Conservation (phyloP, 2,888 invertebrate genomes). For the Liodrosophila aerea region DNA sequence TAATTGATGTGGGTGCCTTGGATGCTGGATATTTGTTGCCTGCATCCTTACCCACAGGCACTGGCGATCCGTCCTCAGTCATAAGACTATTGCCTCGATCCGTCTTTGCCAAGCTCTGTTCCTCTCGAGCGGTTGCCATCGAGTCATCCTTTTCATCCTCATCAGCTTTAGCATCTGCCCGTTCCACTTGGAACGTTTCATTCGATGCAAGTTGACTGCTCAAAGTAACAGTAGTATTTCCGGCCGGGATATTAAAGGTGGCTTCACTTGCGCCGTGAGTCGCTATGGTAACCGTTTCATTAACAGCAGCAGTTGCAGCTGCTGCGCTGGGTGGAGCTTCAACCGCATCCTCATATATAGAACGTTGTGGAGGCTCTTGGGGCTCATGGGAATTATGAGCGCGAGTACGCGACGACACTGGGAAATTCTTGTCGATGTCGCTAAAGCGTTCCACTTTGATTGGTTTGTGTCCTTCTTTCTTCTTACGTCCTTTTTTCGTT, state of each 20-base stretch:
- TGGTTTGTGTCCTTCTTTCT: constrained; percentile 70
- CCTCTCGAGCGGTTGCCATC: constrained; percentile 68
- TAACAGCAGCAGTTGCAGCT: constrained; percentile 17
- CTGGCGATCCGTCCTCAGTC: constrained; percentile 80
- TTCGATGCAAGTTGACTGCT: constrained; percentile 15
- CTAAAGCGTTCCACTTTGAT: constrained; percentile 81
- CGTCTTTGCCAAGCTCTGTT: constrained; percentile 43
- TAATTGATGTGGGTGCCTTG: constrained; percentile 40
- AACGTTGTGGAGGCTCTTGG: constrained; percentile 50
- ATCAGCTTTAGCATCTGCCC: neutral
- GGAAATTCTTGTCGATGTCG: constrained; percentile 55
- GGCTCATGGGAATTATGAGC: constrained; percentile 28
- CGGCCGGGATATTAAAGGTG: constrained; percentile 28
- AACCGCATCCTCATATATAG: constrained; percentile 83
- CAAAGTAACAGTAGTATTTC: constrained; percentile 29
- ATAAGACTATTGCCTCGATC: constrained; percentile 69
- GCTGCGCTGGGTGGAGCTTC: constrained; percentile 42
- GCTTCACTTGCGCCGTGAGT: too few relatives aligned
- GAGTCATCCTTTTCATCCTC: constrained; percentile 48
- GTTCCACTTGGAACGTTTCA: constrained; percentile 55
- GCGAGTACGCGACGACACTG: constrained; percentile 75
- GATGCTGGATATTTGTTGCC: constrained; percentile 18
- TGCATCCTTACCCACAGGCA: constrained; percentile 46
- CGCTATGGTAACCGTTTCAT: constrained; percentile 49
- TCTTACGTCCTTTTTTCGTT: constrained; percentile 69